Base-by-base conservation (phyloP, 2,888 invertebrate genomes). In the Andrena bucephala region DNA sequence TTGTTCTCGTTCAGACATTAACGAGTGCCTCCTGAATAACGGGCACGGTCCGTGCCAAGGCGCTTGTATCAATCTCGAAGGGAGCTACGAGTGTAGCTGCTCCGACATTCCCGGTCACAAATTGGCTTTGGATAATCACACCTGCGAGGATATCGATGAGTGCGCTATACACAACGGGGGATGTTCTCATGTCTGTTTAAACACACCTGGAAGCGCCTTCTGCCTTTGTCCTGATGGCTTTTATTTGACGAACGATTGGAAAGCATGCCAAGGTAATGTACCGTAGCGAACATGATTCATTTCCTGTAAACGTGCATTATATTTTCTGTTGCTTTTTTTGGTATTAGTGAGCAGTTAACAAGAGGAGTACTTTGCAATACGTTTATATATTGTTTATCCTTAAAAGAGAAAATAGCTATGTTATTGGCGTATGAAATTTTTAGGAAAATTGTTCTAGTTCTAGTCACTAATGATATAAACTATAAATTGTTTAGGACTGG, bases 41-140 rank as follows among this genome's bases (percentile, higher is more conserved):
- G 96, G 96, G 31, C 95, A 94, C 87, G 96, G 96, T 7, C 96
- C 96, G 16, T 96, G 96, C 90, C 95, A 96, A 91, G 96, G 96
- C 88, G 94, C 94, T 59, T 96, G 96, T 91, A 92, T 92, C 82
- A 96, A 96, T 92, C 94, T 94, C 54, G 94, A 94, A 88, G 96
- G 96, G 54, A 94, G 95, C 82, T 96, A 96, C 93, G 92, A 93
- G 83, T 96, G 96, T 91, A 94, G 95, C 76, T 96, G 96, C 90
- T 94, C 94, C 75, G 94, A 94, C 83, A 93, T 96, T 57, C 95
- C 95, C n/a, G 96, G 96, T 77, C 96, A 96, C 77, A 94, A 94
- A 89, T 94, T 96, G 87, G 94, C 94, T 8, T 83, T 92, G 33
- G 95, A 96, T 94, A 95, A 95, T 90, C 95, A 95, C 91, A 94